Evolutionary conservation across 2,797 vertebrate genomes (phyloP).

Genomic region (Labeo calbasu): DNA sequence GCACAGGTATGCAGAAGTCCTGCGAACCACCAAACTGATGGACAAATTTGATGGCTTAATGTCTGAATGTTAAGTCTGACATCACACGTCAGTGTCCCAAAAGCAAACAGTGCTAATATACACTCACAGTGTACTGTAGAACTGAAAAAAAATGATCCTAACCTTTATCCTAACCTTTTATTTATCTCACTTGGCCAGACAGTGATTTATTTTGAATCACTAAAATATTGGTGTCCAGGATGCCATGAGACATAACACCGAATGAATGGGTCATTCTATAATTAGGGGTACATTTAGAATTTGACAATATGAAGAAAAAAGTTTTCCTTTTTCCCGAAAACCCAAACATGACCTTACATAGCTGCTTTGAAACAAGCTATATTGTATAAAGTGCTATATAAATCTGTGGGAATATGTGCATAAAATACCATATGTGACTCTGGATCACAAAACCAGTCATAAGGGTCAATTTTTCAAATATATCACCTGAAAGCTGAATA

Average conservation of each 20-base stretch:
- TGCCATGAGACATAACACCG: background rate
- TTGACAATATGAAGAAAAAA: too few species aligned
- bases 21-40: background rate
- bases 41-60: background rate
- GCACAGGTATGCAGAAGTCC: conserved; percentile 16
- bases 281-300: too few species aligned
- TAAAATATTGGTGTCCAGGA: background rate
- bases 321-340: too few species aligned
- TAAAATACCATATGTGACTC: too few species aligned
- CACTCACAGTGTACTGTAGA: background rate
- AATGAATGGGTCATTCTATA: too few species aligned
- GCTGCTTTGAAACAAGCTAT: too few species aligned
- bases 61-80: background rate
- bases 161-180: background rate
- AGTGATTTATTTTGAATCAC: background rate
- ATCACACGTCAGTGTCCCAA: background rate
- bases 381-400: too few species aligned
- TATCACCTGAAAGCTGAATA: too few species aligned
- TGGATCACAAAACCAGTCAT: too few species aligned
- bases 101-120: background rate
- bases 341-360: too few species aligned
- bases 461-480: too few species aligned
- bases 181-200: background rate
- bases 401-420: too few species aligned
- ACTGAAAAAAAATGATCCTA: background rate